These are phyloP conservation scores for Sycophila texana DNA, from an alignment of 2,888 invertebrate species.

Conservation along the genomic window DNA sequence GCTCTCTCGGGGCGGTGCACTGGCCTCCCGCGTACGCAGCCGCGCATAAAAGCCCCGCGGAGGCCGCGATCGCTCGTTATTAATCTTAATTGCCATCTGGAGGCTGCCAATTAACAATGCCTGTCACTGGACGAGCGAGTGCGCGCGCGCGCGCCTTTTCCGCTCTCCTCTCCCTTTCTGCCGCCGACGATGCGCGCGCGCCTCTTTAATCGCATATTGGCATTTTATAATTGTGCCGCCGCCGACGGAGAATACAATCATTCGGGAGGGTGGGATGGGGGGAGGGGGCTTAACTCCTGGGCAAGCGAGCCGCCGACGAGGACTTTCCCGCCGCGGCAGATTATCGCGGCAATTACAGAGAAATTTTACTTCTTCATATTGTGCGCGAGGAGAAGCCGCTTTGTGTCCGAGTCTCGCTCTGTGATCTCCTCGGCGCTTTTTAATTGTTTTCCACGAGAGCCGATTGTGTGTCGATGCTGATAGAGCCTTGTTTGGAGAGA, in stretches of 20 bases:
- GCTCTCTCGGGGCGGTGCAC: too few relatives aligned
- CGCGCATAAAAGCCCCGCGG: slow-evolving; percentile 11
- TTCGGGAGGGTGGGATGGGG: not conserved
- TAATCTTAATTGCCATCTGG: slow-evolving; percentile 74
- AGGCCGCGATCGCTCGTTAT: slow-evolving; percentile 66
- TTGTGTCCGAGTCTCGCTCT: not conserved
- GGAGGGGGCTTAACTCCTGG: not conserved
- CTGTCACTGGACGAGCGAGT: slow-evolving; percentile 65
- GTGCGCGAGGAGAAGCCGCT: not conserved
- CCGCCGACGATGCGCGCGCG: slow-evolving; percentile 20
- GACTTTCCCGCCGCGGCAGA: not conserved
- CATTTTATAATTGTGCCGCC: slow-evolving; percentile 64
- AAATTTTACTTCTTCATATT: slow-evolving; percentile 47
- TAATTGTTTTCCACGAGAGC: slow-evolving; percentile 31
- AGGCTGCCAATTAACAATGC: slow-evolving; percentile 73
- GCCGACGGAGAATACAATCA: slow-evolving; percentile 29
- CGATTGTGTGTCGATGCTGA: slow-evolving; percentile 18
- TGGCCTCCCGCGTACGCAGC: not conserved
- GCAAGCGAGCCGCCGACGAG: slow-evolving; percentile 18
- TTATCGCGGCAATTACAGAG: slow-evolving; percentile 43
- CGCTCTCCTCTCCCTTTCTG: slow-evolving; percentile 9
- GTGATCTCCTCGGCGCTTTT: not conserved
- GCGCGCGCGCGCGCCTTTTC: slow-evolving; percentile 13
- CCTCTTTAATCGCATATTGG: slow-evolving; percentile 59
- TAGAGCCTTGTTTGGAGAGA: slow-evolving; percentile 27